A percentile compares a stretch with the other conserved stretches of the same genome.
Conservation (phyloP, 2,113 vertebrate genomes). For the Hyaena hyaena region DNA sequence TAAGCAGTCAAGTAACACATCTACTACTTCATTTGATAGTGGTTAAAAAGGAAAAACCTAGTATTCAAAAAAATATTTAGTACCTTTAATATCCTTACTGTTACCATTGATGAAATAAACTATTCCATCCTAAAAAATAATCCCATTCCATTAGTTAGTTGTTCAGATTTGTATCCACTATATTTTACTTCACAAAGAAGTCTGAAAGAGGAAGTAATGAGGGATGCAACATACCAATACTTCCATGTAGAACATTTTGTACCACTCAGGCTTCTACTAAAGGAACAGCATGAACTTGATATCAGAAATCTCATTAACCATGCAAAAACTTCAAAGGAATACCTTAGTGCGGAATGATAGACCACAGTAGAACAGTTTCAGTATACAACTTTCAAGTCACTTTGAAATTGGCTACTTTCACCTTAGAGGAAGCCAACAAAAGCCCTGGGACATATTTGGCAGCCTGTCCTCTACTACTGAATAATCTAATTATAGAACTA, state of each 20-base stretch:
- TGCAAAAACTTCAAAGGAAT: not conserved
- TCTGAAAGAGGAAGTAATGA: not conserved
- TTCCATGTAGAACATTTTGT: not conserved
- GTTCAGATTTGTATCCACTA: not conserved
- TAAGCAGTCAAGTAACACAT: not conserved
- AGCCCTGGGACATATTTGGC: not conserved
- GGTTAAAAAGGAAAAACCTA: not conserved
- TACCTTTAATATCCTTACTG: not conserved
- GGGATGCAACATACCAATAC: not conserved
- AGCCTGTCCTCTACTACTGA: not conserved
- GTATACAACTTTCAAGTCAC: not conserved
- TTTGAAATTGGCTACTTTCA: slow-evolving; percentile 14
- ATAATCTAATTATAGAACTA: not conserved
- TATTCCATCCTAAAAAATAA: not conserved
- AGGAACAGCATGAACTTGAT: not conserved
- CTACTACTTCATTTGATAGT: not conserved
- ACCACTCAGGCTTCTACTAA: not conserved
- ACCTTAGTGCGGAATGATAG: not conserved
- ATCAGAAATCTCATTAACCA: slow-evolving; percentile 17
- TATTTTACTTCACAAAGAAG: not conserved
- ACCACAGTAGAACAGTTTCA: not conserved
- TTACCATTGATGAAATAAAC: not conserved
- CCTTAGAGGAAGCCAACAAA: not conserved
- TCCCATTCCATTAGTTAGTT: not conserved
- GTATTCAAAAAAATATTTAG: not conserved